A percentile compares a stretch with the other conserved stretches of the same genome.
Conservation (phyloP, 2,888 invertebrate genomes). For the Acrobasis repandana region DNA sequence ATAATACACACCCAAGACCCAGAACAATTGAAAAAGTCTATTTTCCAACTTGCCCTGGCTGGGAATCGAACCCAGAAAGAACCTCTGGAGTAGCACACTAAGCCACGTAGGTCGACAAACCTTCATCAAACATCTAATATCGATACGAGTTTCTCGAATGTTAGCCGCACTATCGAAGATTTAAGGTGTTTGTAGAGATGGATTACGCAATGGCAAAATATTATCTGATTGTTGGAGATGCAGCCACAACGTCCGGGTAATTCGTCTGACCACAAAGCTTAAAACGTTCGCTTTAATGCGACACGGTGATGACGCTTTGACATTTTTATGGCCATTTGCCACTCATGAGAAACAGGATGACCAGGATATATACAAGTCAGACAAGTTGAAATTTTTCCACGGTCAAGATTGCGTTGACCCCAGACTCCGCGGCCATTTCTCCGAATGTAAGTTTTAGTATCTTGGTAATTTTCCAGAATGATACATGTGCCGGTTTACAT, state of each 20-base stretch:
- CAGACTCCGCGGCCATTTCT: background rate
- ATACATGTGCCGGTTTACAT: too few species aligned
- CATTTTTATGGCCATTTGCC: background rate
- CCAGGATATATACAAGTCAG: background rate
- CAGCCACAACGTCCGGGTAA: conserved; percentile 7
- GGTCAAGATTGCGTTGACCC: background rate
- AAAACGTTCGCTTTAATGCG: conserved; percentile 3
- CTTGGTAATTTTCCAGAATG: background rate
- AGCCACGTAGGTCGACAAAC: too few species aligned
- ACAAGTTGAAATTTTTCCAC: conserved; percentile 1
- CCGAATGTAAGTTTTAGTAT: background rate
- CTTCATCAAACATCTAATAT: too few species aligned
- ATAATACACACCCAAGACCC: too few species aligned
- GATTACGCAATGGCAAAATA: background rate
- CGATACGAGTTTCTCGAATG: too few species aligned
- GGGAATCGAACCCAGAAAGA: too few species aligned
- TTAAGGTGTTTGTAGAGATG: background rate
- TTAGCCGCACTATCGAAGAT: background rate
- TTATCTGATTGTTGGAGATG: background rate
- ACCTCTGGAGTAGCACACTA: too few species aligned
- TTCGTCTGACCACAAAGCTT: background rate
- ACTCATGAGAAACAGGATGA: background rate
- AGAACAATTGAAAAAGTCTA: too few species aligned
- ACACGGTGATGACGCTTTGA: background rate
- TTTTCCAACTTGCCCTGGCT: too few species aligned